Base-by-base conservation (phyloP, 2,113 vertebrate species). In the Scopus umbretta region DNA sequence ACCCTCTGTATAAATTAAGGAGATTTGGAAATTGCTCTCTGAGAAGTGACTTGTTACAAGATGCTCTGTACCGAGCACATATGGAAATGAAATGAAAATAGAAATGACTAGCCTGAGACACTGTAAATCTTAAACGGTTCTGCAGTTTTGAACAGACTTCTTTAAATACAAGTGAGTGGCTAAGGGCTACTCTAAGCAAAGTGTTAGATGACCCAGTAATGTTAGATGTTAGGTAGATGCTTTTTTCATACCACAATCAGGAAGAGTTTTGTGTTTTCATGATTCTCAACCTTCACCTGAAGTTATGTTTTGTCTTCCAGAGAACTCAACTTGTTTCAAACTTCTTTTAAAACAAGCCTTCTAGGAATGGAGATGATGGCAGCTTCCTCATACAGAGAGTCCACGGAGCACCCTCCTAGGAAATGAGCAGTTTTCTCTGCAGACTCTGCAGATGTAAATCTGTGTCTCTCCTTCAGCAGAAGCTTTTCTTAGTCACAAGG, bases 21-120 rank as follows among this genome's bases (percentile, higher is more conserved):
- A 94, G 45, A 74, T 72, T 92, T 92, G 76, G 80, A 93, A 92
- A 86, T 75, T 94, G 7, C 56, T 91, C 71, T 74, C 72, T 56
- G 70, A 87, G 56, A 91, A 95, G 32, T 81, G 61, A 79, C 73
- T 96, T 89, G 87, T 68, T 91, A 85, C 92, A 96, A 91, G 90
- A 96, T 87, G 93, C 80, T 95, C 81, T 92, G 49, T 95, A 95
- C 80, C 0, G 1, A 90, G 84, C 61, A 85, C 86, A 92, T 96
- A 96, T 75, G 84, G 94, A 96, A 96, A 95, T 90, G 70, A 93
- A 96, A 96, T 87, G 43, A 78, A 95, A 95, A 92, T 92, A 90
- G 87, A 95, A 95, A 94, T 84, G 0, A 93, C 81, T 91, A 65
- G 65, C 68, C 78, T 4, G 7, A 96, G 80, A 96, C 50, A 75